These are phyloP conservation scores for Dipodomys stephensi DNA, from an alignment of 2,113 vertebrate genomes.

Conservation along the genomic window DNA sequence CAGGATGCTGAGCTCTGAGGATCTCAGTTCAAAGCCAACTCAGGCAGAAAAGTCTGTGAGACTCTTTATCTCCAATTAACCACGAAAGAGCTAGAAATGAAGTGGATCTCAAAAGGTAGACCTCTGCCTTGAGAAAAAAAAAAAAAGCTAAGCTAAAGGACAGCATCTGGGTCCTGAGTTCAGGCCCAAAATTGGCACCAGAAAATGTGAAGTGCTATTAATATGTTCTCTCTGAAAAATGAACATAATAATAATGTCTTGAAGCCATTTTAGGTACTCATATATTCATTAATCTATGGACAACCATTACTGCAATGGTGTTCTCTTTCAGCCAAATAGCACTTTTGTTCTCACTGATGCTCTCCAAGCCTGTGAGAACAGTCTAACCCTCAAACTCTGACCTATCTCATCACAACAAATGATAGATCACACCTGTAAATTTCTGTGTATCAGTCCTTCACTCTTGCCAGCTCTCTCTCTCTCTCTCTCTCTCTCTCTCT, in stretches of 20 bases:
- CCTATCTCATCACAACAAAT: constrained; percentile 40
- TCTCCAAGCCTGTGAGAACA: neutral
- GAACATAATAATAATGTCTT: neutral
- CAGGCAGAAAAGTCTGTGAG: no score
- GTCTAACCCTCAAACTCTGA: constrained; percentile 4
- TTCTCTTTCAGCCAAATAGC: neutral
- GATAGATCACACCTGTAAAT: neutral
- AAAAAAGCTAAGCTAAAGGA: no score
- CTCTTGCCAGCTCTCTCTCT: neutral
- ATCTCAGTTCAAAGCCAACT: no score
- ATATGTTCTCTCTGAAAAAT: constrained; percentile 23
- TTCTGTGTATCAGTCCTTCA: neutral
- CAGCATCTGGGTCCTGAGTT: no score
- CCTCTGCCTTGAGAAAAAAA: no score
- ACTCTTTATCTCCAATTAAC: no score
- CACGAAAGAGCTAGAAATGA: no score
- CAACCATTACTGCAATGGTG: constrained; percentile 8
- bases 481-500: neutral
- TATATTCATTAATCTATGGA: constrained; percentile 6
- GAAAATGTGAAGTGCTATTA: constrained; percentile 3
- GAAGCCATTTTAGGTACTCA: constrained; percentile 18
- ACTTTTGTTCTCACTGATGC: neutral
- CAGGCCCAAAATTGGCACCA: no score
- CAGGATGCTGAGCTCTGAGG: no score
- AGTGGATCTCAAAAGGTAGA: no score